phyloP scores from a whole-genome alignment of 2,888 invertebrate species.

The Chelonus formosanus region DNA sequence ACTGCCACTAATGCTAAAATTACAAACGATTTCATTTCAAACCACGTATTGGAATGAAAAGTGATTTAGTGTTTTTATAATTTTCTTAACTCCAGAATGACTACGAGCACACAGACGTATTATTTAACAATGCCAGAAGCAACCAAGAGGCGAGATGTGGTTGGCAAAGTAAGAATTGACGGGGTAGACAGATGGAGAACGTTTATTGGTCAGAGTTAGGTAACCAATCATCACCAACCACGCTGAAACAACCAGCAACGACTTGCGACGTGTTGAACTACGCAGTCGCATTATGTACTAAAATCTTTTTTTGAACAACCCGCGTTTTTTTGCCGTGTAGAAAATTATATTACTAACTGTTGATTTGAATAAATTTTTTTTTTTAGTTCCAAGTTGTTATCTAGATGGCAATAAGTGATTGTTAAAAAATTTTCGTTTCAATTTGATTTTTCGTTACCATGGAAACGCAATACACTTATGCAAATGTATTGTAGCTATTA shows the following conservation, averaged over 20 bases:
- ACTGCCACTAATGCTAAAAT: constrained; percentile 71
- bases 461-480: too few species aligned
- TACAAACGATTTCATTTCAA: constrained; percentile 55
- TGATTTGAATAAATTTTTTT: too few species aligned
- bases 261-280: constrained; percentile 52
- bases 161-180: constrained; percentile 58
- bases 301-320: not conserved
- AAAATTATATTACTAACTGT: too few species aligned
- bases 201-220: constrained; percentile 68
- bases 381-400: too few species aligned
- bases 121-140: constrained; percentile 58
- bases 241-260: constrained; percentile 68
- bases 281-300: constrained; percentile 41
- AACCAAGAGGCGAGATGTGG: constrained; percentile 39
- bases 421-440: too few species aligned
- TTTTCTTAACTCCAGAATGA: constrained; percentile 29
- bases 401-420: too few species aligned
- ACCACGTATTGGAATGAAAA: too few species aligned
- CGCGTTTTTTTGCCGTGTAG: too few species aligned
- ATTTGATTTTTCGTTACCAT: too few species aligned
- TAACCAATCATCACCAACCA: constrained; percentile 74
- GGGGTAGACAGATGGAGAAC: constrained; percentile 75
- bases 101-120: constrained; percentile 53
- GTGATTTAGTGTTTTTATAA: not conserved
- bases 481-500: too few species aligned